These are phyloP conservation scores for Steinernema hermaphroditum DNA, from an alignment of 2,888 invertebrate genomes.

Conservation along the genomic window DNA sequence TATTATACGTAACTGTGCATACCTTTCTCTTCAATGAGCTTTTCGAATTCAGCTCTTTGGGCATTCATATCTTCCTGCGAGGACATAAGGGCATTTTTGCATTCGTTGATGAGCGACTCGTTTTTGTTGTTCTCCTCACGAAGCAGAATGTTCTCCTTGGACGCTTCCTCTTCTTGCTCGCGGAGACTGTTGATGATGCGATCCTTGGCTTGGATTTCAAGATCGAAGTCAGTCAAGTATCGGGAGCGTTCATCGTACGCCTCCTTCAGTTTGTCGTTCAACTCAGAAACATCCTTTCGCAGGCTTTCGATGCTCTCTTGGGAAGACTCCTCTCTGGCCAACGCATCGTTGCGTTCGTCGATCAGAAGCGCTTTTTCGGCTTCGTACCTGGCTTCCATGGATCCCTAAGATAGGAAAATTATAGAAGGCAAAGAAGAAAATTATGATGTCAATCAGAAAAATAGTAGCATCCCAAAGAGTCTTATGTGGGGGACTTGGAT, in stretches of 20 bases:
- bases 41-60: not conserved
- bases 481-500: too few relatives aligned
- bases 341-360: not conserved
- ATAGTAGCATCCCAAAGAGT: too few relatives aligned
- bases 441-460: too few relatives aligned
- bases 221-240: constrained; percentile 4
- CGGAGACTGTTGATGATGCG: not conserved
- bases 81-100: not conserved
- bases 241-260: not conserved
- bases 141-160: not conserved
- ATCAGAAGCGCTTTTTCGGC: not conserved
- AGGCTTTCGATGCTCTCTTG: not conserved
- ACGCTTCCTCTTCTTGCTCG: not conserved
- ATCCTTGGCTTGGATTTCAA: constrained; percentile 8
- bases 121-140: not conserved
- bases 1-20: not conserved
- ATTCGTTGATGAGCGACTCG: not conserved
- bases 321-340: not conserved
- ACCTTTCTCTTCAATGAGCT: not conserved
- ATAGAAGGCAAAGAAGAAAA: too few relatives aligned
- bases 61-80: not conserved
- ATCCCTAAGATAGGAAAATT: not conserved
- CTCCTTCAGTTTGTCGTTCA: not conserved
- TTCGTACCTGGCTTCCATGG: not conserved
- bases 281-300: not conserved